These are phyloP conservation scores for Phataginus tricuspis DNA, from an alignment of 2,797 vertebrate species.

Conservation along the genomic window DNA sequence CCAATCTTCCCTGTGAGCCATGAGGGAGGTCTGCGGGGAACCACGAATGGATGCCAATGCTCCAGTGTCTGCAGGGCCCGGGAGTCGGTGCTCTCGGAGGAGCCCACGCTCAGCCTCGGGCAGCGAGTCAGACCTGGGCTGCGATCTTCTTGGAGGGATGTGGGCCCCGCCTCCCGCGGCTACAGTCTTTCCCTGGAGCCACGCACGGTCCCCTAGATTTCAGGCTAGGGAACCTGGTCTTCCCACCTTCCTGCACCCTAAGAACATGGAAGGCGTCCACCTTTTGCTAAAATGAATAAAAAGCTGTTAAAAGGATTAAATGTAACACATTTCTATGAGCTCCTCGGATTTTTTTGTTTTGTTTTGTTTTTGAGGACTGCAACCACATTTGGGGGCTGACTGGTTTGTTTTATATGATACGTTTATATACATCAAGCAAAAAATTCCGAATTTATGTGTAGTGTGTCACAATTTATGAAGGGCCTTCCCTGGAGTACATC, in stretches of 20 bases:
- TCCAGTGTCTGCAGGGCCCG: fast-evolving
- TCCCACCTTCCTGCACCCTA: not conserved
- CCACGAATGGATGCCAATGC: fast-evolving
- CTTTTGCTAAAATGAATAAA: not conserved
- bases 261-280: not conserved
- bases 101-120: not conserved
- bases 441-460: not conserved
- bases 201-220: too few relatives aligned
- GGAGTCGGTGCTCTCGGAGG: not conserved
- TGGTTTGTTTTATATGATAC: not conserved
- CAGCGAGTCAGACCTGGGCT: not conserved
- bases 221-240: not conserved
- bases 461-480: not conserved
- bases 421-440: not conserved
- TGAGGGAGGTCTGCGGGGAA: not conserved
- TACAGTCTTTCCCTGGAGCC: too few relatives aligned
- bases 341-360: not conserved
- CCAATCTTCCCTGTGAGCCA: not conserved
- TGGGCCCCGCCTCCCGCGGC: not conserved
- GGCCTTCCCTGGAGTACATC: not conserved
- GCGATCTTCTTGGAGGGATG: too few relatives aligned
- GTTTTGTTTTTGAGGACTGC: not conserved
- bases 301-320: not conserved
- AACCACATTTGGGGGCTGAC: too few relatives aligned
- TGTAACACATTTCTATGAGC: not conserved